Percentiles rank a stretch among this genome's conserved stretches.
These are phyloP conservation scores for Odocoileus hemionus DNA, from an alignment of 2,113 vertebrate genomes.

Conservation along the genomic window DNA sequence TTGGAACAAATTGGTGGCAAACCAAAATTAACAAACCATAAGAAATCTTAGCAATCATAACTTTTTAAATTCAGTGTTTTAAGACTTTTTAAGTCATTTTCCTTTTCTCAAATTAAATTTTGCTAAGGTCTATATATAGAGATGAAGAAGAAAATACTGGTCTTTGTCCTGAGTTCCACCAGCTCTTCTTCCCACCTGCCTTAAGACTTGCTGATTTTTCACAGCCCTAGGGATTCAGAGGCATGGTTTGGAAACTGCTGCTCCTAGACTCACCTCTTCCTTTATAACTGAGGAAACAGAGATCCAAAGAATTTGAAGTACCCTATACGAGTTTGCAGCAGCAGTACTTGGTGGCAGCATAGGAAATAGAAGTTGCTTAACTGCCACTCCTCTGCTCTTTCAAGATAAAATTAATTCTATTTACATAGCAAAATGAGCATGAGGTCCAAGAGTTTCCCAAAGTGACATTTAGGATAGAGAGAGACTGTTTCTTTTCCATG, in stretches of 20 bases:
- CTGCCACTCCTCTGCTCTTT: constrained; percentile 34
- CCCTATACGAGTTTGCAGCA: neutral
- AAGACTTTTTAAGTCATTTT: neutral
- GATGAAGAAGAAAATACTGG: neutral
- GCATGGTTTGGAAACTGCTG: neutral
- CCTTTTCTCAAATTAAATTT: constrained; percentile 9
- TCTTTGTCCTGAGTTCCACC: neutral
- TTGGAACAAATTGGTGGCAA: neutral
- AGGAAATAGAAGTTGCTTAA: constrained; percentile 32
- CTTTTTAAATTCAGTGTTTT: neutral
- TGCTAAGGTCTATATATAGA: neutral
- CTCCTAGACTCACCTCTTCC: neutral
- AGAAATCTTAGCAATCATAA: neutral
- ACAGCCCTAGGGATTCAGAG: neutral
- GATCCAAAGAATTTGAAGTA: constrained; percentile 6
- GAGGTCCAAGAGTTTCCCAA: constrained; percentile 43
- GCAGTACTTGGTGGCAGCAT: constrained; percentile 4
- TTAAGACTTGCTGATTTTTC: neutral
- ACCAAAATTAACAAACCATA: neutral
- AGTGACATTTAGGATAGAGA: constrained; percentile 51
- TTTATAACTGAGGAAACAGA: constrained; percentile 28
- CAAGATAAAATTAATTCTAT: constrained; percentile 72
- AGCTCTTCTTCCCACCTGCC: neutral
- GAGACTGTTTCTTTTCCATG: constrained; percentile 24
- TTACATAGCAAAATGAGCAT: constrained; percentile 66